Percentiles rank a stretch among this genome's conserved stretches.
These are phyloP conservation scores for Globodera ellingtonae DNA, from an alignment of 1,140 invertebrate genomes.

Conservation along the genomic window DNA sequence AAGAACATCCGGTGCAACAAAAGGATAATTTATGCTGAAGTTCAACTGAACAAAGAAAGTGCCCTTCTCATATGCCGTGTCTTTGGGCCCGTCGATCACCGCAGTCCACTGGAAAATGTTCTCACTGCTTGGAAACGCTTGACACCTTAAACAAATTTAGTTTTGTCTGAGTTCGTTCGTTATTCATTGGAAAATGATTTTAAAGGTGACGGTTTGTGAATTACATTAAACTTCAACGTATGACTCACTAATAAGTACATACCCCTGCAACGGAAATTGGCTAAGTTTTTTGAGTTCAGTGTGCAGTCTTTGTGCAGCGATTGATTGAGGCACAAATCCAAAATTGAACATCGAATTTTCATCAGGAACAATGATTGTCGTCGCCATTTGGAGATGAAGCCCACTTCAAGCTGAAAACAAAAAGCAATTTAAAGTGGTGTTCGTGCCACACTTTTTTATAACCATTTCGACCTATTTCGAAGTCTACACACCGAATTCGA, in stretches of 20 bases:
- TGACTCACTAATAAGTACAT: not conserved
- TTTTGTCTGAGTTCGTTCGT: not conserved
- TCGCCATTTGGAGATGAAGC: not conserved
- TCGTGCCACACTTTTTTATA: too few relatives aligned
- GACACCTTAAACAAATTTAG: constrained; percentile 15
- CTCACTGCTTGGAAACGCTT: constrained; percentile 39
- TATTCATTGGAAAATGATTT: not conserved
- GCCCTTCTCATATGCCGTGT: constrained; percentile 45
- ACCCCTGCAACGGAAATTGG: not conserved
- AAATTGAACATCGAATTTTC: not conserved
- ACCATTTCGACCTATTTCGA: too few relatives aligned
- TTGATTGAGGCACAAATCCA: not conserved
- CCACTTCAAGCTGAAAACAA: not conserved
- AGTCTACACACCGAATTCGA: too few relatives aligned
- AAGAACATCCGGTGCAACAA: constrained; percentile 31
- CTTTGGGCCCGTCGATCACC: constrained; percentile 41
- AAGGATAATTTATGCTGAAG: constrained; percentile 40
- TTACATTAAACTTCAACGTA: not conserved
- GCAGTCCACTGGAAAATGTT: constrained; percentile 40
- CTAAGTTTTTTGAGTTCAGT: not conserved
- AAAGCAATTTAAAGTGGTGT: too few relatives aligned
- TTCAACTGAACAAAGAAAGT: constrained; percentile 46
- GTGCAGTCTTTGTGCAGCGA: not conserved
- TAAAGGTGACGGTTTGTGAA: not conserved
- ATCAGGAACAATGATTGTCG: not conserved